phyloP scores from a whole-genome alignment of 2,113 vertebrate species.

The Hypanus sabinus region DNA sequence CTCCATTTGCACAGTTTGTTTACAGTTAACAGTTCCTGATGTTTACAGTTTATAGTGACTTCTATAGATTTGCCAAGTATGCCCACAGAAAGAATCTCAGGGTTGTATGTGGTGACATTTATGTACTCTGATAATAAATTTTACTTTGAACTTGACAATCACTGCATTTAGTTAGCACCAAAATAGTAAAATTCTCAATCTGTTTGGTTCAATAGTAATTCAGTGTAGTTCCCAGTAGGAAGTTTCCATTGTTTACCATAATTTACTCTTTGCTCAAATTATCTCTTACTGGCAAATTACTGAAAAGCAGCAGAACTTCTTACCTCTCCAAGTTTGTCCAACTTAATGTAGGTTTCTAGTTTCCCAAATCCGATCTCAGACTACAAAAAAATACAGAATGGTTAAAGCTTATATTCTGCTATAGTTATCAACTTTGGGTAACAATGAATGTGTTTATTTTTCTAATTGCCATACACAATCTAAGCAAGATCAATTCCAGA shows the following conservation, averaged over 20 bases:
- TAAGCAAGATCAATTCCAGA: constrained; percentile 16
- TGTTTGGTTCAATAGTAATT: neutral
- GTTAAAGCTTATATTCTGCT: constrained; percentile 40
- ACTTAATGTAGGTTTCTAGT: constrained; percentile 93
- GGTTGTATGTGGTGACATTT: too few relatives aligned
- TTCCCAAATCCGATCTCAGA: constrained; percentile 96
- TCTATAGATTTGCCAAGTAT: too few relatives aligned
- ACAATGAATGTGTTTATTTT: neutral
- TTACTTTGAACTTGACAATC: neutral
- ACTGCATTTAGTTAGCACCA: neutral
- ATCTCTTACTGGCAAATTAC: neutral
- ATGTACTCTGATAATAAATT: too few relatives aligned
- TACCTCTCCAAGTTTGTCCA: constrained; percentile 95
- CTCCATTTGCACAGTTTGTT: too few relatives aligned
- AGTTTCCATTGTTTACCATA: neutral
- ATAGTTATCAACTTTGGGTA: constrained; percentile 35
- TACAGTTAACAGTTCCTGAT: too few relatives aligned
- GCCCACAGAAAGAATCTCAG: too few relatives aligned
- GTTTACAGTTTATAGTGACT: too few relatives aligned
- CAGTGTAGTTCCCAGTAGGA: neutral
- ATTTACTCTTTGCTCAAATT: neutral
- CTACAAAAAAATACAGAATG: constrained; percentile 53
- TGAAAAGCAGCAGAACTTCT: constrained; percentile 41
- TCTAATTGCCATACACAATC: neutral
- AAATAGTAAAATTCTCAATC: neutral